Conservation (phyloP, 1,140 invertebrate species). For the Coenobita brevimanus region DNA sequence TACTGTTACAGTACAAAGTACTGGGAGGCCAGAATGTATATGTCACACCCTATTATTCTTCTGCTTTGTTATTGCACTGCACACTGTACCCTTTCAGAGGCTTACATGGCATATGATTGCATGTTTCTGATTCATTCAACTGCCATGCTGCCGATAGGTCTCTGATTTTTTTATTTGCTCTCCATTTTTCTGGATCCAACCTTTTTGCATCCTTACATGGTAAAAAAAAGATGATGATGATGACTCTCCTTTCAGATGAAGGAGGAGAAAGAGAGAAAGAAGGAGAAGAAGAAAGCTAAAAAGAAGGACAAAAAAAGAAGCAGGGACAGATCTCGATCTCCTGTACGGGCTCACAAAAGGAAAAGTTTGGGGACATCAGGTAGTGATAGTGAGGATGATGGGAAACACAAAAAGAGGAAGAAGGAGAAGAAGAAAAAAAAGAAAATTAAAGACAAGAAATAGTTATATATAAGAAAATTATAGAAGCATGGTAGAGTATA, state of each 20-base stretch:
- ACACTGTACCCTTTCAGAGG: too few species aligned
- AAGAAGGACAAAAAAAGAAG: constrained; percentile 2
- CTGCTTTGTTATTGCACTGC: too few species aligned
- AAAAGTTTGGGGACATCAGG: neutral
- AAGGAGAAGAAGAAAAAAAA: constrained; percentile 18
- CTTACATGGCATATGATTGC: too few species aligned
- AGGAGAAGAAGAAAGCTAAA: neutral
- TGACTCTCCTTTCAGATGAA: constrained; percentile 6
- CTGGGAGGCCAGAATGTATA: too few species aligned
- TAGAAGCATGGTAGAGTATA: too few species aligned
- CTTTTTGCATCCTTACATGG: too few species aligned
- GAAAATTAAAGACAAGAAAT: neutral
- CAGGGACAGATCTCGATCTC: neutral
- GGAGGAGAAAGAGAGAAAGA: neutral
- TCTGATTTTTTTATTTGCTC: too few species aligned
- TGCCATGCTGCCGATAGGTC: too few species aligned
- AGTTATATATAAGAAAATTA: neutral
- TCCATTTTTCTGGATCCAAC: too few species aligned
- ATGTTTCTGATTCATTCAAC: too few species aligned
- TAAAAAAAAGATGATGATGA: neutral
- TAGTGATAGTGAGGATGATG: neutral
- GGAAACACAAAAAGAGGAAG: constrained; percentile 5
- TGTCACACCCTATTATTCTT: too few species aligned
- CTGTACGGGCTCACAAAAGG: neutral
- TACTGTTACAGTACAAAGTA: too few species aligned